Evolutionary conservation across 2,888 invertebrate genomes (phyloP), one percentile per base, ranked within the genome.

Genomic region (Volucella bombylans): DNA sequence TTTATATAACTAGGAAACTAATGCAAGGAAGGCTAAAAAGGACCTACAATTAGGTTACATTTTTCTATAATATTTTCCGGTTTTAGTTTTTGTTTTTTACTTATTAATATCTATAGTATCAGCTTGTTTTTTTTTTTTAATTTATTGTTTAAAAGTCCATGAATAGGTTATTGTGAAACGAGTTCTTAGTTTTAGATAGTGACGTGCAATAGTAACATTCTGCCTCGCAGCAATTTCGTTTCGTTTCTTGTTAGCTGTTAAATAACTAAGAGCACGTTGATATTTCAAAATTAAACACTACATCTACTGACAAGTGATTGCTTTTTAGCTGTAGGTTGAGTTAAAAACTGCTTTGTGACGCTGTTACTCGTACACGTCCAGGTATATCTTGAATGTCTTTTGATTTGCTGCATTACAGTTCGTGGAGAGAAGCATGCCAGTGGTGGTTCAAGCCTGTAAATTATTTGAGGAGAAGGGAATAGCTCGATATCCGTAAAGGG

Each of bases 81-180:
- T 69, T 57, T 47, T 15, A 52, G 69, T 69, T 43, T 31, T 14
- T 11, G 23, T 61, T 38, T 14, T 45, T 18, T 4, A 15, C 31
- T 57, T 67, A 47, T 23, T 47, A 55, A 67, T 49, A 31, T 62
- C 68, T 59, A 82, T 82, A 31, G 31, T 31, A 31, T 31, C 31
- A 0, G 23, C 2, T 23, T 71, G 65, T 71, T 4, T 39, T 49
- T 73, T 54, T 62, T 14, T 71, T 4, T 39, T 49, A 80, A 61
- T 73, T 79, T 78, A 47, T 72, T 76, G 81, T 87, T 76, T 69
- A 57, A 82, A 71, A 65, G 73, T 78, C 77, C 77, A 62, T 69
- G 38, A 77, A 69, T 61, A 61, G 61, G 61, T 43, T 76, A 50
- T 49, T 59, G 59, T 49, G 57, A 59, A 71, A 59, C 11, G 12